Conservation (phyloP, 2,888 invertebrate genomes). For the Sesia bembeciformis region DNA sequence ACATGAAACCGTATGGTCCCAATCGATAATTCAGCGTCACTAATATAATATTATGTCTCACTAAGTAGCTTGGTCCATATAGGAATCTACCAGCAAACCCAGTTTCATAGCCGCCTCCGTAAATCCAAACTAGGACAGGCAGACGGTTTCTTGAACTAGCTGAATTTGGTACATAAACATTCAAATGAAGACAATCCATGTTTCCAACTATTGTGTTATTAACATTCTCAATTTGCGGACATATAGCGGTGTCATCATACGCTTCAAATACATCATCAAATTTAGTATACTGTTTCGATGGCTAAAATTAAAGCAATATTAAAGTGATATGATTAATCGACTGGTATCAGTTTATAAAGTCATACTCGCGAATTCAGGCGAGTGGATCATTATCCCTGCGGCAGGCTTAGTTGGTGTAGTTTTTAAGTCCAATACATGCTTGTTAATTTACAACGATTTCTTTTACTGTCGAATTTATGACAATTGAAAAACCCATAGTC, state of each 20-base stretch:
- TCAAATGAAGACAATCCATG: slow-evolving; percentile 72
- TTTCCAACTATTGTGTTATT: slow-evolving; percentile 28
- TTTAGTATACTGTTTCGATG: slow-evolving; percentile 8
- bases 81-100: slow-evolving; percentile 2
- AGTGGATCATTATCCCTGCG: too few relatives aligned
- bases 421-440: too few relatives aligned
- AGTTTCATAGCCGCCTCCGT: slow-evolving; percentile 5
- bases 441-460: too few relatives aligned
- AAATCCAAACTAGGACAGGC: slow-evolving; percentile 7
- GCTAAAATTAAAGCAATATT: slow-evolving; percentile 5
- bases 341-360: background rate
- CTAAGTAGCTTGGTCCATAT: slow-evolving; percentile 4
- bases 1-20: slow-evolving; percentile 52
- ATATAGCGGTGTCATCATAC: slow-evolving; percentile 21
- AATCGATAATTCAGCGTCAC: slow-evolving; percentile 39
- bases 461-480: too few relatives aligned
- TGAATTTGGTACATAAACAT: slow-evolving; percentile 35
- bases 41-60: slow-evolving; percentile 7
- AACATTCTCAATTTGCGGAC: slow-evolving; percentile 22
- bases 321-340: background rate
- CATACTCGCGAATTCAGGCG: too few relatives aligned
- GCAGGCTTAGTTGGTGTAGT: too few relatives aligned
- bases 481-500: too few relatives aligned
- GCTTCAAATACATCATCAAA: slow-evolving; percentile 17
- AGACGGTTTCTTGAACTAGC: slow-evolving; percentile 5